Conservation (phyloP, 2,797 vertebrate species). For the Florisuga fusca region DNA sequence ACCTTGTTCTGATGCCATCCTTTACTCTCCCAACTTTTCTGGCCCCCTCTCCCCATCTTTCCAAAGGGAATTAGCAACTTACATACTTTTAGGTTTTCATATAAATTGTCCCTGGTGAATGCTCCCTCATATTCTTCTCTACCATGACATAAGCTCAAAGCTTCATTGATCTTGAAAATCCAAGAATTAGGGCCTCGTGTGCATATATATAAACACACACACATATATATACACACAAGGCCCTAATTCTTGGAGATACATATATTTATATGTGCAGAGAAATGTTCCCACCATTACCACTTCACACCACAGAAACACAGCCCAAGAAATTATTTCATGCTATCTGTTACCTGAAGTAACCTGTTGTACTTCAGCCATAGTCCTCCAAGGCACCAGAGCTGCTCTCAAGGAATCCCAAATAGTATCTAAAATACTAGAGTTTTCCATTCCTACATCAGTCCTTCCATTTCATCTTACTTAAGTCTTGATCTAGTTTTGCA, state of each 20-base stretch:
- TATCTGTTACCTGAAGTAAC: background rate
- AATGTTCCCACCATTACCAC: background rate
- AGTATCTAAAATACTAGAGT: background rate
- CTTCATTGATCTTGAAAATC: background rate
- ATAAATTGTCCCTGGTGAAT: background rate
- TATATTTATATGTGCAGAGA: background rate
- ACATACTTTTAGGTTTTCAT: background rate
- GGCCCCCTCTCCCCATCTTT: accelerated
- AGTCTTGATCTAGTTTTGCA: background rate
- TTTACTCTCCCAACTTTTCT: background rate
- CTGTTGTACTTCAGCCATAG: background rate
- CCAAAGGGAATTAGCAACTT: background rate
- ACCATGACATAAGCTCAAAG: background rate
- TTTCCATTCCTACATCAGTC: background rate
- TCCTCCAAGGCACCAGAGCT: background rate
- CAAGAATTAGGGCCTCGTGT: background rate
- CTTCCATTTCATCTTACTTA: background rate
- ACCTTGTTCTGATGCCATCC: constrained; percentile 27
- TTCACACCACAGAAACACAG: background rate
- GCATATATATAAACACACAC: too few species aligned
- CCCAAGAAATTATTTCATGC: background rate
- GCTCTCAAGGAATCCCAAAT: background rate
- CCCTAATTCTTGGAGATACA: too few species aligned
- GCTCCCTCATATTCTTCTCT: background rate
- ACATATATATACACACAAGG: too few species aligned